These are phyloP conservation scores for Mesoclemmys tuberculata DNA, from an alignment of 2,113 vertebrate species.

Conservation along the genomic window DNA sequence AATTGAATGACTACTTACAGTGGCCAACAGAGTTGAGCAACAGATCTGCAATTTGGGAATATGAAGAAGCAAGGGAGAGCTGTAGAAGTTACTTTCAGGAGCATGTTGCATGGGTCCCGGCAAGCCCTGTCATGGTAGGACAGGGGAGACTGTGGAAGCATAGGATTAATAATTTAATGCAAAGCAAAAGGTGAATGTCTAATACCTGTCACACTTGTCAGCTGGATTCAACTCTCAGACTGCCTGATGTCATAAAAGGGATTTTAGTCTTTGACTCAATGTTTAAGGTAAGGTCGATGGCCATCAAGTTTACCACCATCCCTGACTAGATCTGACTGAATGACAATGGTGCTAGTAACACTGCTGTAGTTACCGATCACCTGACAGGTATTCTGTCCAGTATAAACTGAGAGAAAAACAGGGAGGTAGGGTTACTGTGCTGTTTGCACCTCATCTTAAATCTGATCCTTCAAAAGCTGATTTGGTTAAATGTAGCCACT, in stretches of 20 bases:
- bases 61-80: fast-evolving
- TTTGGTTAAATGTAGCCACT: background rate
- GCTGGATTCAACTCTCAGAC: background rate
- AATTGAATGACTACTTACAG: background rate
- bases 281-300: background rate
- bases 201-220: constrained; percentile 39
- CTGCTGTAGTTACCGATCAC: background rate
- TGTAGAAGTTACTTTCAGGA: background rate
- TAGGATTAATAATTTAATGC: constrained; percentile 37
- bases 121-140: background rate
- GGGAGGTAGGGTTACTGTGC: background rate
- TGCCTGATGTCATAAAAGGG: background rate
- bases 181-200: constrained; percentile 21
- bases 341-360: background rate
- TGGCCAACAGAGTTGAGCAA: background rate
- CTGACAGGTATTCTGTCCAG: background rate
- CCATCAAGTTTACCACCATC: background rate
- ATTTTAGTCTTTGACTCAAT: background rate
- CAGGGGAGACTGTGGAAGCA: background rate
- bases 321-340: background rate
- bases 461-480: background rate
- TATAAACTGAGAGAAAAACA: background rate
- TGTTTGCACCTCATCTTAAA: background rate
- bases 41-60: background rate
- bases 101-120: background rate